These are phyloP conservation scores for Dolichotis patagonum DNA, from an alignment of 2,113 vertebrate genomes.

Conservation along the genomic window DNA sequence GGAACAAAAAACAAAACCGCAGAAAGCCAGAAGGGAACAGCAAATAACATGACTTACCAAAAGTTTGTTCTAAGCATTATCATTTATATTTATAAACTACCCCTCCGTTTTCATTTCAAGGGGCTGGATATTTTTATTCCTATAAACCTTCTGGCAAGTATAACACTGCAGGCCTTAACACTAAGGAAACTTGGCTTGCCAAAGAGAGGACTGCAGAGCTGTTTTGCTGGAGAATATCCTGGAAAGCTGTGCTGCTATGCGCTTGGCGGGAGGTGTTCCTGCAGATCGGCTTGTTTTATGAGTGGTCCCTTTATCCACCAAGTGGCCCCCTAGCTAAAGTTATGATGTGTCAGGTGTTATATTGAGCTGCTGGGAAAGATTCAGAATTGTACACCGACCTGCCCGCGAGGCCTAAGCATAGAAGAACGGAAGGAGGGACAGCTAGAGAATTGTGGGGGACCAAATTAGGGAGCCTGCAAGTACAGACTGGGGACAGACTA, in stretches of 20 bases:
- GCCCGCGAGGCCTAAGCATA: neutral
- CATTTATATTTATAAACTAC: constrained; percentile 50
- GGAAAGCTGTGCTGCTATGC: constrained; percentile 23
- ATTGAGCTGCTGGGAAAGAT: neutral
- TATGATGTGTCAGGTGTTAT: neutral
- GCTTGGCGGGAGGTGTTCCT: neutral
- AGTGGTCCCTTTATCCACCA: neutral
- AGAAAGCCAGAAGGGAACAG: constrained; percentile 21
- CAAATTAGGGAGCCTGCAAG: neutral
- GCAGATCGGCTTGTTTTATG: neutral
- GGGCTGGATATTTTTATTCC: constrained; percentile 43
- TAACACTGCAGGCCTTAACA: neutral
- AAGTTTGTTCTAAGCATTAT: constrained; percentile 18
- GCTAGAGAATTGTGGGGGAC: neutral
- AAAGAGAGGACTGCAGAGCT: neutral
- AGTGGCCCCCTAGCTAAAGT: neutral
- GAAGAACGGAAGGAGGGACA: neutral
- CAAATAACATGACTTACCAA: neutral
- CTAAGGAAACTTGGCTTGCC: constrained; percentile 47
- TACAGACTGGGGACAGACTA: neutral
- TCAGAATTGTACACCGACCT: neutral
- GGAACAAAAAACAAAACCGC: constrained; percentile 37
- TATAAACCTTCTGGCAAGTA: constrained; percentile 34
- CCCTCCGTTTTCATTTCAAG: constrained; percentile 49
- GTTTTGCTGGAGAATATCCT: constrained; percentile 64